phyloP scores from a whole-genome alignment of 1,140 invertebrate genomes.

The Sesamia nonagrioides region DNA sequence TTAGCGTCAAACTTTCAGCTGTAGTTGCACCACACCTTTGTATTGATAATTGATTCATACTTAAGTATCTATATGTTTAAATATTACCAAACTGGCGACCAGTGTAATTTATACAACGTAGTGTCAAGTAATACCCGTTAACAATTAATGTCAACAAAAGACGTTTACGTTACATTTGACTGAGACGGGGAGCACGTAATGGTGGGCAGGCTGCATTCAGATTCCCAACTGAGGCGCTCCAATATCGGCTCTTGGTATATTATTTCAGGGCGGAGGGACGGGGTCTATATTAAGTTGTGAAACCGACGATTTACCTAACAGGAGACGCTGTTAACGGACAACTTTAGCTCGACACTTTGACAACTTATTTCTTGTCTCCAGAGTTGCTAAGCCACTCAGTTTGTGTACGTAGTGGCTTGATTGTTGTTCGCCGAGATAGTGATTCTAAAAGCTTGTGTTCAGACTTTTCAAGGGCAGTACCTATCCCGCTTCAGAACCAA shows the following conservation, averaged over 20 bases:
- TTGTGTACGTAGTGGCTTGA: slow-evolving; percentile 78
- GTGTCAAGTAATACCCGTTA: slow-evolving; percentile 61
- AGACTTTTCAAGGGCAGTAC: slow-evolving; percentile 54
- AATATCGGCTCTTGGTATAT: slow-evolving; percentile 83
- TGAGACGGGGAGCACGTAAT: slow-evolving; percentile 68
- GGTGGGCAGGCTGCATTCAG: slow-evolving; percentile 72
- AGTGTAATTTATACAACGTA: slow-evolving; percentile 61
- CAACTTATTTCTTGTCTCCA: slow-evolving; percentile 86
- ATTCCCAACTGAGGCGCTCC: slow-evolving; percentile 72
- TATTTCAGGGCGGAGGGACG: slow-evolving; percentile 78
- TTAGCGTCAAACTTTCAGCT: neutral
- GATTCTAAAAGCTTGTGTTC: slow-evolving; percentile 58
- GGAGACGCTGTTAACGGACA: slow-evolving; percentile 79
- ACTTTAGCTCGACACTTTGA: slow-evolving; percentile 85
- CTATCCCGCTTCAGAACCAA: slow-evolving; percentile 43
- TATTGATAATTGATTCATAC: too few relatives aligned
- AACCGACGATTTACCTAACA: slow-evolving; percentile 85
- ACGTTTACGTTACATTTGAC: slow-evolving; percentile 79
- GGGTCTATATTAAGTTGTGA: slow-evolving; percentile 84
- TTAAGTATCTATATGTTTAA: neutral
- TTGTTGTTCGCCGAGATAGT: slow-evolving; percentile 74
- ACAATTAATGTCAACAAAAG: slow-evolving; percentile 78
- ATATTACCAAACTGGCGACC: neutral
- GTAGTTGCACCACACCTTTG: slow-evolving; percentile 2
- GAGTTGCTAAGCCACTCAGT: slow-evolving; percentile 80